Base-by-base conservation (phyloP, 92 coral and sea anemone species). In the Scolanthus callimorphus region DNA sequence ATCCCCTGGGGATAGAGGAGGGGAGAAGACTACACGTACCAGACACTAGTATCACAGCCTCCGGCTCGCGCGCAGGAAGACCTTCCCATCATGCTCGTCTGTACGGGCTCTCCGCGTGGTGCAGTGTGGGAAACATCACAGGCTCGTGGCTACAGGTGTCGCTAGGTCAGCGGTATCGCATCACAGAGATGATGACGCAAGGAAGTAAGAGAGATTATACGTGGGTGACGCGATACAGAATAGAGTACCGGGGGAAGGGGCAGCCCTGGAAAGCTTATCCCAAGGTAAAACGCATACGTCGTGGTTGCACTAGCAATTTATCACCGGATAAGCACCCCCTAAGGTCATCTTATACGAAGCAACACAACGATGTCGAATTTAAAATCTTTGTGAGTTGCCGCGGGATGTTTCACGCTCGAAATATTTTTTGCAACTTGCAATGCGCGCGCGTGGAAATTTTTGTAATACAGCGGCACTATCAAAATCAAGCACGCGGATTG, bases 121-220 rank as follows among this genome's bases (percentile, higher is more conserved):
- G 75, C 39, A 51, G 64, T 20, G 29, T 25, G n/a, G 56, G 29
- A 25, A 60, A 57, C 44, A 29, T 20, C 23, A 11, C 43, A 29
- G 31, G 61, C 3, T 49, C 75, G 57, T 68, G 75, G 75, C 26
- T 68, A 68, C 75, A 57, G 43, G 48, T 57, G 29, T 55, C 75
- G 11, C 57, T 68, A 44, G 57, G 65, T 44, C 29, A 57, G 10
- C 43, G 43, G 3, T 15, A 55, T 25, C 55, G 63, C 9, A n/a
- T 68, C 4, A 56, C 75, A 4, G 73, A 45, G 31, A 31, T 63
- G 48, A 61, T 21, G 17, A 25, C 39, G 12, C 67, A 61, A 27
- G 55, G 55, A 61, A 61, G 54, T 21, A 61, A 61, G 17, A 46
- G 15, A 6, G 56, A 61, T 9, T 61, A 20, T 39, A 59, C 39